Conservation (phyloP, 1,140 invertebrate species). For the Stegodyphus mimosarum region DNA sequence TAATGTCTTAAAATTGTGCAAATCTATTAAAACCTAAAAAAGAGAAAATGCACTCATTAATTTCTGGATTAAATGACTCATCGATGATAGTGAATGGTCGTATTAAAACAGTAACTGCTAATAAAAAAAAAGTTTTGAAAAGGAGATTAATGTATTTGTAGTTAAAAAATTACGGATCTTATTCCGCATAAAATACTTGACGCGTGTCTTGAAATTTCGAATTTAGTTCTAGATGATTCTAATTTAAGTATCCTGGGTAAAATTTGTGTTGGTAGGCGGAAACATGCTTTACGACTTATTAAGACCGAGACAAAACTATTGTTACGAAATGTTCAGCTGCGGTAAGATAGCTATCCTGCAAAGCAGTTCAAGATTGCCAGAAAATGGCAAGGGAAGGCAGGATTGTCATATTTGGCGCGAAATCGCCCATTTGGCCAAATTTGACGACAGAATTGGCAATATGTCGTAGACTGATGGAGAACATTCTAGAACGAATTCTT, state of each 20-base stretch:
- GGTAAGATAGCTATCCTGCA: too few relatives aligned
- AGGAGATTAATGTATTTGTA: not conserved
- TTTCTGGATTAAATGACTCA: not conserved
- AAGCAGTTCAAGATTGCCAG: too few relatives aligned
- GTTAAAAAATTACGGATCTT: constrained; percentile 4
- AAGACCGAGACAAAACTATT: not conserved
- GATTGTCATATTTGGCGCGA: too few relatives aligned
- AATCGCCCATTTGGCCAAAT: too few relatives aligned
- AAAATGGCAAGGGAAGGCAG: too few relatives aligned
- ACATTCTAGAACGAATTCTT: too few relatives aligned
- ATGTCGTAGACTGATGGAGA: too few relatives aligned
- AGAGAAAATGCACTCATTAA: not conserved
- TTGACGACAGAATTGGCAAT: too few relatives aligned
- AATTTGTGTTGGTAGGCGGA: not conserved
- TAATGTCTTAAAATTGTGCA: constrained; percentile 1
- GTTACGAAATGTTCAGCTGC: too few relatives aligned
- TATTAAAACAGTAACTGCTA: not conserved
- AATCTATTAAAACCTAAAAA: constrained; percentile 1
- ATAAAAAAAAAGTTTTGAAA: not conserved
- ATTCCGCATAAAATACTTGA: not conserved
- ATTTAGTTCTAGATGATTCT: not conserved
- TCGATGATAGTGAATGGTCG: not conserved
- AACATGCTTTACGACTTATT: constrained; percentile 20
- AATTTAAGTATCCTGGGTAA: not conserved
- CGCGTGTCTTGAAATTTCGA: not conserved